phyloP scores from a whole-genome alignment of 2,113 vertebrate species.

The Petaurus breviceps region DNA sequence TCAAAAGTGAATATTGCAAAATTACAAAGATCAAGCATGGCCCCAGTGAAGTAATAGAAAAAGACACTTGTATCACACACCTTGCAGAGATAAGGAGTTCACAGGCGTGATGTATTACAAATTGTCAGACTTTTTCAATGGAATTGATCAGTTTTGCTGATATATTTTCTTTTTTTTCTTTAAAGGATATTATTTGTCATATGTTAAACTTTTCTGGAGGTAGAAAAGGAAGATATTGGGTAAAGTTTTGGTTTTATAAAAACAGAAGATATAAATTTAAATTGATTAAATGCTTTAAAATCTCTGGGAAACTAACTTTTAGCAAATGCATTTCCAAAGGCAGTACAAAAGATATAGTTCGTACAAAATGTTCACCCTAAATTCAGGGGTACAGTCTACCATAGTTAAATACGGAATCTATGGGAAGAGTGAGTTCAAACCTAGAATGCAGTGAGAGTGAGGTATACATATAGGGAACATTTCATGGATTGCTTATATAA shows the following conservation, averaged over 20 bases:
- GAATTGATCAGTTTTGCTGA: background rate
- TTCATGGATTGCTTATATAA: background rate
- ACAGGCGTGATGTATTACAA: background rate
- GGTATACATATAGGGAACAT: background rate
- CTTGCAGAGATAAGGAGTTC: background rate
- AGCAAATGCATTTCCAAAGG: background rate
- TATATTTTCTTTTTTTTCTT: no score
- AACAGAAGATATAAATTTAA: background rate
- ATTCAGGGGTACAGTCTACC: background rate
- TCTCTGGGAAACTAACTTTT: background rate
- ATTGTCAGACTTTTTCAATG: background rate
- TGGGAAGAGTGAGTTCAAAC: background rate
- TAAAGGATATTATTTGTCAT: background rate
- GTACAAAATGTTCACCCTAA: background rate
- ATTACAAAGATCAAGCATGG: background rate
- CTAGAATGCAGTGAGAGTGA: background rate
- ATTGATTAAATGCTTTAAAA: background rate
- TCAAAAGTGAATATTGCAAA: background rate
- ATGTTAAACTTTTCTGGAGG: background rate
- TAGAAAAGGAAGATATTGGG: background rate
- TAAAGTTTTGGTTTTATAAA: background rate
- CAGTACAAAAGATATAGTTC: background rate
- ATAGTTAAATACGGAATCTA: background rate
- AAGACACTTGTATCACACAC: background rate
- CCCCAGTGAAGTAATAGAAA: background rate